Base-by-base conservation (phyloP, 2,797 vertebrate species). In the Syngnathus rostellatus region DNA sequence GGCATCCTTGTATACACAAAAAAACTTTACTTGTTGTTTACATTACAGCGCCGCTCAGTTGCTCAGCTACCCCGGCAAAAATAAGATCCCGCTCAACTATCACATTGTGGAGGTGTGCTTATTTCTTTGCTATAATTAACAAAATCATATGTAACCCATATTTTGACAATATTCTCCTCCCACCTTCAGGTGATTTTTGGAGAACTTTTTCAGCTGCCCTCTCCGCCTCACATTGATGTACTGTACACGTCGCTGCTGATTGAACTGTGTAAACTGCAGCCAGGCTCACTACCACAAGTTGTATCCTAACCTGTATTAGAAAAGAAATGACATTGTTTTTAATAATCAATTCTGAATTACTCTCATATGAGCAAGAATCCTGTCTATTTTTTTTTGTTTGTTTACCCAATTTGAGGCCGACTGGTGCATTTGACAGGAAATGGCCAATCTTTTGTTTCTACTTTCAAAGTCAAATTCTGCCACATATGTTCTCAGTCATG, bases 1-100 rank as follows among this genome's bases (percentile, higher is more conserved):
- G 50, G 8, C 50, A 51, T 9, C n/a, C 3, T n/a, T 9, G n/a
- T n/a, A 9, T 9, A 10, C 50, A n/a, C 8, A 21, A 21, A 54
- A 2, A 21, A 48, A 19, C 17, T 48, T 23, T 3, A 5, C 0
- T 1, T 54, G 1, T 25, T 41, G 39, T 21, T 4, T 11, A 1
- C 1, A 2, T 51, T 23, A 57, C 45, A 87, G 85, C 9, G 87
- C 87, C 7, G 87, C 86, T 14, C 87, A 99, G 84, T 86, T 99
- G 63, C 91, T 99, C 72, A 98, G 96, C 84, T 99, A 99, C 74
- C 96, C 95, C 3, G 95, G 96, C 61, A 98, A 98, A 76, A 99
- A 94, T 81, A 99, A 98, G 87, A 99, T 99, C 76, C 97, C 97
- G 0, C 91, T 99, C 80, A 99, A 99, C 87, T 99, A 99, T 78